These are phyloP conservation scores for Chelonoidis abingdonii DNA, from an alignment of 2,113 vertebrate genomes.

Conservation along the genomic window DNA sequence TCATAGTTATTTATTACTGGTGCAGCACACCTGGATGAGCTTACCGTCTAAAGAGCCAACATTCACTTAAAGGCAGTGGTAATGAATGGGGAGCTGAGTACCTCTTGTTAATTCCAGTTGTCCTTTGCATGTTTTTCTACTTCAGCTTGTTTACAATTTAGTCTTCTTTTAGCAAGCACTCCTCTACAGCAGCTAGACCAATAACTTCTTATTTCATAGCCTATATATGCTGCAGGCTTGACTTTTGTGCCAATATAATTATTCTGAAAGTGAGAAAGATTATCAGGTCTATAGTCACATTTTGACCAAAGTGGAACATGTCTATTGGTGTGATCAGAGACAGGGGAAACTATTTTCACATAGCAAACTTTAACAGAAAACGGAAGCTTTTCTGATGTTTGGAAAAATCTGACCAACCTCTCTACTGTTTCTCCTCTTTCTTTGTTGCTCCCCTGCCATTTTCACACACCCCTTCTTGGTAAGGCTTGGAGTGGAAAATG, in stretches of 20 bases:
- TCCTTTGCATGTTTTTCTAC: background rate
- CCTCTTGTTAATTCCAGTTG: background rate
- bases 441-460: background rate
- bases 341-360: background rate
- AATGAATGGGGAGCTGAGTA: background rate
- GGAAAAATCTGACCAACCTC: background rate
- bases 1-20: background rate
- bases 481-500: background rate
- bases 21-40: no score
- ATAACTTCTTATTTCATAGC: background rate
- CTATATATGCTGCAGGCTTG: accelerated
- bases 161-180: background rate
- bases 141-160: background rate
- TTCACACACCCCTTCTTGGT: accelerated
- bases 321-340: background rate
- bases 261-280: background rate
- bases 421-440: background rate
- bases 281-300: background rate
- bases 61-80: background rate
- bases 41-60: background rate
- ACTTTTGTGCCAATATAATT: background rate
- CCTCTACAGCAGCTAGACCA: background rate
- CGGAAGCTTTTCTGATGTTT: background rate
- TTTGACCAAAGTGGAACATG: background rate
- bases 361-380: background rate